These are phyloP conservation scores for Sebastes melanostomus DNA, from an alignment of 2,797 vertebrate genomes.

Conservation along the genomic window DNA sequence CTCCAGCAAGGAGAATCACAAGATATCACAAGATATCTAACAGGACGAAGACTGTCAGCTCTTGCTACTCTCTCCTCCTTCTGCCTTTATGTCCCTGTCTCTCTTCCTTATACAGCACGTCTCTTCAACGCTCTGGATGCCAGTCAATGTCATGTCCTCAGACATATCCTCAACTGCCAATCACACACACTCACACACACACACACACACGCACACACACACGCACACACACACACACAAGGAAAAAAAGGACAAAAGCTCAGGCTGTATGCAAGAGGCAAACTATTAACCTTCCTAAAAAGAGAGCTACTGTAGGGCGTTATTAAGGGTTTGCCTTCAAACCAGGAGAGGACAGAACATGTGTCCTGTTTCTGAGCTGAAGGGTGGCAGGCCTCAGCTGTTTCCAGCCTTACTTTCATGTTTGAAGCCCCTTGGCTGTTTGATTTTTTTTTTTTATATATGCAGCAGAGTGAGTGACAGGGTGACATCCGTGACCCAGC, in stretches of 20 bases:
- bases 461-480: conserved; percentile 27
- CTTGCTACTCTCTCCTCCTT: background rate
- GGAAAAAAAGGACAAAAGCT: conserved; percentile 7
- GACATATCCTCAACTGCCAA: conserved; percentile 26
- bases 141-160: conserved; percentile 19
- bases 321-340: conserved; percentile 2
- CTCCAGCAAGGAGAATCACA: background rate
- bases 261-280: conserved; percentile 29
- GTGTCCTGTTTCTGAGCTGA: conserved; percentile 28
- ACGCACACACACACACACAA: background rate
- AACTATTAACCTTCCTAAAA: conserved; percentile 30
- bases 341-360: background rate
- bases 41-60: conserved; percentile 5
- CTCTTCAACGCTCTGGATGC: conserved; percentile 10
- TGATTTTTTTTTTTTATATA: background rate
- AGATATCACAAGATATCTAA: background rate
- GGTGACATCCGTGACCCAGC: conserved; percentile 43
- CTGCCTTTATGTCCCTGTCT: conserved; percentile 4
- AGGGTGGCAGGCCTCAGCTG: conserved; percentile 28
- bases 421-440: conserved; percentile 10
- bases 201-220: background rate
- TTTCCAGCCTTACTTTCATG: conserved; percentile 5
- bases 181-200: background rate
- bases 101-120: background rate
- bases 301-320: background rate